phyloP scores from a whole-genome alignment of 37 sponge, comb jelly and placozoan species.

The Corticium candelabrum region DNA sequence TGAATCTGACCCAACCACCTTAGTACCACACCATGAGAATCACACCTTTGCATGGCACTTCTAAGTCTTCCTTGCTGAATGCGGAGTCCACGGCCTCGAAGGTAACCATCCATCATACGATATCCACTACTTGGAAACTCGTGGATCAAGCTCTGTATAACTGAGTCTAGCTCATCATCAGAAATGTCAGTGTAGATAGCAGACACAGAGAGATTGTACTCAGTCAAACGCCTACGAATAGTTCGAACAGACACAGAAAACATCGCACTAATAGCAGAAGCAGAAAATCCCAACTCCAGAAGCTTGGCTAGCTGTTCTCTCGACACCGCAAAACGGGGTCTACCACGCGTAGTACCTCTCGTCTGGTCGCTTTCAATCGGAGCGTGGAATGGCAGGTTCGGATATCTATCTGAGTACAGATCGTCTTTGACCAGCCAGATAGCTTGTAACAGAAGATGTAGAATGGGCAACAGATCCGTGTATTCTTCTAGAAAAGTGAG shows the following conservation, averaged over 20 bases:
- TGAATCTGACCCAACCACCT: neutral
- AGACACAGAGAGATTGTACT: constrained; percentile 7
- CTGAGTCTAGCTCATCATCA: constrained; percentile 8
- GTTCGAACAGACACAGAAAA: constrained; percentile 1
- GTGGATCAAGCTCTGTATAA: neutral
- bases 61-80: constrained; percentile 19
- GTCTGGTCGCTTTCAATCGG: too few species aligned
- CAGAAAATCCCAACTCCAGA: neutral
- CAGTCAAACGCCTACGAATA: constrained; percentile 3
- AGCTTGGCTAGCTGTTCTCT: neutral
- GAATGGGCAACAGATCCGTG: too few species aligned
- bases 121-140: constrained; percentile 11
- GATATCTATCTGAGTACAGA: too few species aligned
- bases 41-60: constrained; percentile 18
- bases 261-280: constrained; percentile 5
- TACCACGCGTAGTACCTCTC: too few species aligned
- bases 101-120: neutral
- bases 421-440: too few species aligned
- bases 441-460: too few species aligned
- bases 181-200: neutral
- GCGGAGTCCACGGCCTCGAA: constrained; percentile 12
- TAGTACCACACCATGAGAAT: constrained; percentile 12
- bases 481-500: too few species aligned
- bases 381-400: too few species aligned
- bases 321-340: neutral